Conservation (phyloP, 1,140 invertebrate genomes). For the Drosophila melanica region DNA sequence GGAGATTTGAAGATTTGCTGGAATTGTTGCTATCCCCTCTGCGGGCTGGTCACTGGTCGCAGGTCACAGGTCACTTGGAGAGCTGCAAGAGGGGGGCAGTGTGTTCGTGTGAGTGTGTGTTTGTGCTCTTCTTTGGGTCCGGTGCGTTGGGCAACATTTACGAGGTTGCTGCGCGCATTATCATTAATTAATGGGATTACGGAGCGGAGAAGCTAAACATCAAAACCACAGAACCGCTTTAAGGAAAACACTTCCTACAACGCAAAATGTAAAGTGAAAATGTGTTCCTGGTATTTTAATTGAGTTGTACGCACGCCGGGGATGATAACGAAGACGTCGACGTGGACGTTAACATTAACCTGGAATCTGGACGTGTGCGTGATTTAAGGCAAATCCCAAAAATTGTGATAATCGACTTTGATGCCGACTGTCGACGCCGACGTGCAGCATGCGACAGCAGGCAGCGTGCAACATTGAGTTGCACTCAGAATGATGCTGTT, state of each 20-base stretch:
- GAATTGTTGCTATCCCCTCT: conserved; percentile 9
- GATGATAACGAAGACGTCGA: conserved; percentile 1
- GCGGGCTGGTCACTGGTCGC: neutral
- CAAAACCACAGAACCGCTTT: conserved; percentile 70
- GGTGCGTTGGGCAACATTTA: conserved; percentile 48
- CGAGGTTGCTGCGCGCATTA: conserved; percentile 68
- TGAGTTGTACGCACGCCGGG: conserved; percentile 66
- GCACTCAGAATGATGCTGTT: neutral
- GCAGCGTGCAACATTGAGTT: neutral
- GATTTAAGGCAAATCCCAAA: conserved; percentile 78
- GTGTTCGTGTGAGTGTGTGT: neutral
- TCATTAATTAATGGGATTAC: conserved; percentile 78
- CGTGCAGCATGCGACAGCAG: conserved; percentile 10
- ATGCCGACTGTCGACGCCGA: conserved; percentile 54
- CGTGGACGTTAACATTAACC: conserved; percentile 4
- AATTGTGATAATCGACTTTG: conserved; percentile 80
- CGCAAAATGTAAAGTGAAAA: neutral
- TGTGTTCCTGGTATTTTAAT: conserved; percentile 75
- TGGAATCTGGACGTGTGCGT: conserved; percentile 52
- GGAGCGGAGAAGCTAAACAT: conserved; percentile 35
- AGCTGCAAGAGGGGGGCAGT: neutral
- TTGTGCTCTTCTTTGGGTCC: neutral
- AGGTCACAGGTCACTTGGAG: neutral
- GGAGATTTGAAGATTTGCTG: conserved; percentile 12
- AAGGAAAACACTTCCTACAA: conserved; percentile 39